These are phyloP conservation scores for Ascidia mentula DNA, from an alignment of 23 tunicate genomes.

Conservation along the genomic window DNA sequence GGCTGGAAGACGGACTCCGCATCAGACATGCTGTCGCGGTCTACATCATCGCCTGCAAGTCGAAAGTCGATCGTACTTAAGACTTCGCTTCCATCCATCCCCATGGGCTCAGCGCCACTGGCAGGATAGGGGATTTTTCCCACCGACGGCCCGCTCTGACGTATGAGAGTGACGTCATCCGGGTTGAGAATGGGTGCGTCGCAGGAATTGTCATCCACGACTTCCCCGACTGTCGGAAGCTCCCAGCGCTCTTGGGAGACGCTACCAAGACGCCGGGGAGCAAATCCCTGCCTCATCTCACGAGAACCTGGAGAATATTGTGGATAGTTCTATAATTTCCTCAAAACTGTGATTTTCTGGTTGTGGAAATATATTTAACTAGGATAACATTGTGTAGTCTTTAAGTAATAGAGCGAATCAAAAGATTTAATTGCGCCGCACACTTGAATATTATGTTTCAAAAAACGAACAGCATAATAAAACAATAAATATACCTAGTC, in stretches of 20 bases:
- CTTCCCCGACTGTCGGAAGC: background rate
- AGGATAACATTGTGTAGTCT: too few relatives aligned
- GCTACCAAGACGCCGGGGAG: background rate
- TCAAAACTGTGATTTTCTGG: too few relatives aligned
- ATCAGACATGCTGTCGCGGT: constrained; percentile 23
- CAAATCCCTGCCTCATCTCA: background rate
- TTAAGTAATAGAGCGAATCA: too few relatives aligned
- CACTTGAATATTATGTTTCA: too few relatives aligned
- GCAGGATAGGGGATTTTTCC: constrained; percentile 40
- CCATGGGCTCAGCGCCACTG: constrained; percentile 26
- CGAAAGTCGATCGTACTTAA: background rate
- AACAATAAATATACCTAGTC: too few relatives aligned
- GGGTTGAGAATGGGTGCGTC: background rate
- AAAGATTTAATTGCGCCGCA: too few relatives aligned
- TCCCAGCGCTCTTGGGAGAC: background rate
- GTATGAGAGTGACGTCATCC: background rate
- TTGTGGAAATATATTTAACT: too few relatives aligned
- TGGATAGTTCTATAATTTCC: too few relatives aligned
- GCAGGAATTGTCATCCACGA: background rate
- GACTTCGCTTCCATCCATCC: constrained; percentile 25
- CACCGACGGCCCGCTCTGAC: background rate
- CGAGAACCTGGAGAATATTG: background rate
- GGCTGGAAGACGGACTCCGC: constrained; percentile 73
- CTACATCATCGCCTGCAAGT: background rate
- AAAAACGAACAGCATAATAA: too few relatives aligned